Evolutionary conservation across 2,797 vertebrate species (phyloP), one percentile per base, ranked within the genome.

Genomic region (Chelon labrosus): DNA sequence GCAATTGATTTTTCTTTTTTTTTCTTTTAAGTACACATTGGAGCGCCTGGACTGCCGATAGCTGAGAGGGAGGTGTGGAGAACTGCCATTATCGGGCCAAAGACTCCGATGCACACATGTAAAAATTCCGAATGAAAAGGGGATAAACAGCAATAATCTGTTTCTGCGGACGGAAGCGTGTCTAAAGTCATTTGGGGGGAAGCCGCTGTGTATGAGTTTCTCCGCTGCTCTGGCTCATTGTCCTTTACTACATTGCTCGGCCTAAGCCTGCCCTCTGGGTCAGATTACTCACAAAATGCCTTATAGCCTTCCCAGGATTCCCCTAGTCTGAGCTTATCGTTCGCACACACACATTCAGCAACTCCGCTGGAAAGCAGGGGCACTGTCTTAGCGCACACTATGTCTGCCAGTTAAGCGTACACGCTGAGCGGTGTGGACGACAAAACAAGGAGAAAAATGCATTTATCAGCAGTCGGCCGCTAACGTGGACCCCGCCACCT

Each of bases 71-170:
- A 88, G 88, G 91, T 89, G 91, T 88, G 86, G 84, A 85, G 79
- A 87, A 82, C 75, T 62, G 73, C 83, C 88, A 91, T 92, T 92
- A 91, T 92, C 85, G 84, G 86, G 81, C 84, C 77, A 62, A 70
- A 82, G 86, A 82, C 80, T 80, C 76, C 83, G 83, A 84, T 91
- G 89, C 88, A 86, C 87, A 86, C 79, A 87, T 90, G 85, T 86
- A 86, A 75, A 91, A 88, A 86, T 65, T 86, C 73, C 0, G 64
- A 90, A 87, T 90, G 86, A 89, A 91, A 92, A 89, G 85, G 83
- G 88, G 91, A 93, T 92, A 85, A 91, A 90, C 87, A 86, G 87
- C 84, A 90, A 77, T 93, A 93, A 94, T 94, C 91, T 91, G 84
- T 90, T 90, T 88, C 77, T 83, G 85, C 57, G 89, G 87, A 91